A percentile compares a stretch with the other conserved stretches of the same genome.
Evolutionary conservation across 2,113 vertebrate genomes (phyloP).

Genomic region (Muntiacus reevesi): DNA sequence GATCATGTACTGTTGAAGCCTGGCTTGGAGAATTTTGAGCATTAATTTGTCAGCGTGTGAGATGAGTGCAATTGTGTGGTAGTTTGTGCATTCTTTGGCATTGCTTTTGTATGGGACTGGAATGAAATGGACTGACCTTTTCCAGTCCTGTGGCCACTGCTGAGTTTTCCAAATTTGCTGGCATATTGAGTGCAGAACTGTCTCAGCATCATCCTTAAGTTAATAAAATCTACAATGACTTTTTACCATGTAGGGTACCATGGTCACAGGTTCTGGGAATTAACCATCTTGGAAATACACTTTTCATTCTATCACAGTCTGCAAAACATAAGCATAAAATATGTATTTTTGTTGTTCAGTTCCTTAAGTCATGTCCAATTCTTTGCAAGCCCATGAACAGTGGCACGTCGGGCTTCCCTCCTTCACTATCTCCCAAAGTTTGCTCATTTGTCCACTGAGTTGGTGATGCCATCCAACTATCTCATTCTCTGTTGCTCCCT

Average conservation of each 20-base stretch:
- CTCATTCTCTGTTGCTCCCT: neutral
- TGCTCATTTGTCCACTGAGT: neutral
- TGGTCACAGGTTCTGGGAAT: neutral
- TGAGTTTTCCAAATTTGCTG: neutral
- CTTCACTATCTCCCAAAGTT: neutral
- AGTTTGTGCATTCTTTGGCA: neutral
- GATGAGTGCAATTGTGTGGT: neutral
- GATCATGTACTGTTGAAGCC: neutral
- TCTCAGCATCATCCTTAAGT: neutral
- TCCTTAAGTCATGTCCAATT: rapidly evolving
- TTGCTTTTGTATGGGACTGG: neutral
- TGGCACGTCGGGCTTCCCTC: neutral
- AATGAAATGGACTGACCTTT: neutral
- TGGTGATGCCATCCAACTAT: neutral
- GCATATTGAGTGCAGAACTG: neutral
- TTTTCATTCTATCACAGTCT: neutral
- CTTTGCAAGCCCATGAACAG: neutral
- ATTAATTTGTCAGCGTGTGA: neutral
- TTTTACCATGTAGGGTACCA: neutral
- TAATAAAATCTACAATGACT: neutral
- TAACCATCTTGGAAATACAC: neutral
- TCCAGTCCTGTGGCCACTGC: neutral
- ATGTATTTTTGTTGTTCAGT: neutral
- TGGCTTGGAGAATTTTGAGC: neutral
- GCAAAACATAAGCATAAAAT: neutral